Evolutionary conservation across 2,888 invertebrate genomes (phyloP).

Genomic region (Dolichopus griseipennis): DNA sequence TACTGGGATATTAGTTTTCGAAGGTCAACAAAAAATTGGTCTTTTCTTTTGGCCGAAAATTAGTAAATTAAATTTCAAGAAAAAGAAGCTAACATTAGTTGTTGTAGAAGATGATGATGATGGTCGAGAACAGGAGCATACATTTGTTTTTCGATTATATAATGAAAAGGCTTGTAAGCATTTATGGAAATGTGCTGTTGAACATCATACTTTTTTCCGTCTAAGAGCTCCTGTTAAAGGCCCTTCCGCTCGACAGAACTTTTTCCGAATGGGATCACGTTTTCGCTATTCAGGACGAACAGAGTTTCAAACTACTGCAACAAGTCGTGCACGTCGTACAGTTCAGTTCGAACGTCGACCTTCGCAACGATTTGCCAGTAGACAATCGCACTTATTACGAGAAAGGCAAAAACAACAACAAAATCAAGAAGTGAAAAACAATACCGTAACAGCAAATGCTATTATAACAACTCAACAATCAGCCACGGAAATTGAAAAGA

Average conservation of each 20-base stretch:
- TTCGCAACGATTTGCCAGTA: conserved; percentile 88
- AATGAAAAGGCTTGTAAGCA: conserved; percentile 99
- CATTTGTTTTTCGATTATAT: conserved; percentile 91
- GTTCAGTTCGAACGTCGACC: conserved; percentile 95
- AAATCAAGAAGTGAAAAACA: conserved; percentile 20
- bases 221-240: conserved; percentile 82
- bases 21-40: conserved; percentile 93
- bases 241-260: conserved; percentile 83
- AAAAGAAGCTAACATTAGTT: conserved; percentile 91
- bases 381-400: conserved; percentile 80
- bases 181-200: conserved; percentile 99
- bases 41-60: conserved; percentile 99
- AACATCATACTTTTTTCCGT: conserved; percentile 98
- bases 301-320: conserved; percentile 92
- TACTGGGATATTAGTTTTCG: conserved; percentile 96
- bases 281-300: conserved; percentile 89
- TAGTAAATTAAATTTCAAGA: conserved; percentile 93
- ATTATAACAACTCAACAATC: conserved; percentile 23
- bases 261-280: conserved; percentile 97
- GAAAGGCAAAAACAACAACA: conserved; percentile 56
- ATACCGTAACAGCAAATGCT: conserved; percentile 30
- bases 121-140: conserved; percentile 94
- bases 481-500: conserved; percentile 24
- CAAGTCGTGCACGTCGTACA: conserved; percentile 80
- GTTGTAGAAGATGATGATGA: conserved; percentile 99